These are phyloP conservation scores for Scolopax bukidnonensis DNA, from an alignment of 2,797 vertebrate species.

Conservation along the genomic window DNA sequence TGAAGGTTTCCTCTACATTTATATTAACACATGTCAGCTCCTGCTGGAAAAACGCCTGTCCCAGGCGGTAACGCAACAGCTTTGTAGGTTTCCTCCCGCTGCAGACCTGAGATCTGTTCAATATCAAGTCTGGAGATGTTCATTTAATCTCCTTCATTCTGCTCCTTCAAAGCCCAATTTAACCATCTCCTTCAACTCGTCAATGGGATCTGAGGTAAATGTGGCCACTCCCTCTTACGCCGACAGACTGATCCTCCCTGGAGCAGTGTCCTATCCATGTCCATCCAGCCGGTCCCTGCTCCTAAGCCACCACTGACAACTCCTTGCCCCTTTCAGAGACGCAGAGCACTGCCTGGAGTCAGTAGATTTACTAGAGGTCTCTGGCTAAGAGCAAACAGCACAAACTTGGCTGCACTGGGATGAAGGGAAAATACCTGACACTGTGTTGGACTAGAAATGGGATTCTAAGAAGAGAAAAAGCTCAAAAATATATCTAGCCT, in stretches of 20 bases:
- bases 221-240: fast-evolving
- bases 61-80: background rate
- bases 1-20: background rate
- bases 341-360: background rate
- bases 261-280: fast-evolving
- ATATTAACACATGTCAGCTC: background rate
- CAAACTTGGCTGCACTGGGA: background rate
- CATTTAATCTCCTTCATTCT: background rate
- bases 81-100: background rate
- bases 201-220: background rate
- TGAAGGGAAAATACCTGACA: background rate
- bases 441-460: background rate
- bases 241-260: fast-evolving
- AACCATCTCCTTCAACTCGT: fast-evolving
- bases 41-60: background rate
- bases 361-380: background rate
- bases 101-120: background rate
- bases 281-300: fast-evolving
- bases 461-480: background rate
- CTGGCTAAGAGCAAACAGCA: fast-evolving
- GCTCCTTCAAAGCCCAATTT: fast-evolving
- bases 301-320: background rate
- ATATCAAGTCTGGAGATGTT: background rate
- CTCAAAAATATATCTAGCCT: background rate
- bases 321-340: fast-evolving